Base-by-base conservation (phyloP, 2,888 invertebrate species). In the Homarus gammarus region DNA sequence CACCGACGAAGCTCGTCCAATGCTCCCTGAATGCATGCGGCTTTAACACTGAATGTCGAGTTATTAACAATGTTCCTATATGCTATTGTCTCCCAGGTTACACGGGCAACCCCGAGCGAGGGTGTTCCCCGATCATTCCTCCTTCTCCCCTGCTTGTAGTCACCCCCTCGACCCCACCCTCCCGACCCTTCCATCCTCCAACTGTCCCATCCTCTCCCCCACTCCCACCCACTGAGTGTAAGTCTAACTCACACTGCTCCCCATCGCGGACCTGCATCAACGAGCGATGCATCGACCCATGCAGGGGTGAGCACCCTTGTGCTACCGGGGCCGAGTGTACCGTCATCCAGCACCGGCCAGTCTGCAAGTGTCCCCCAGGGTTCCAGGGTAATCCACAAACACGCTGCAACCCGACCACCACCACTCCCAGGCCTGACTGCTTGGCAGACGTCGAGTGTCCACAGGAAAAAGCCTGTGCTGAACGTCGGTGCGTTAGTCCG, bases 301-400 rank as follows among this genome's bases (percentile, higher is more conserved):
- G 91, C 75, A 68, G 70, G 10, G 73, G 81, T 18, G 77, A 75
- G n/a, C 61, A 61, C 31, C 88, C 97, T 0, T 98, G 98, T 93
- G 98, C 98, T 83, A 95, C 90, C 73, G 96, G 97, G 93, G 96
- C 97, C 64, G 95, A 96, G 92, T 98, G 98, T 93, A 95, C 96
- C 92, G 96, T 98, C 10, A 96, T 96, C 91, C 96, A 97, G 93
- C 98, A 98, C 93, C 96, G 97, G 90, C 97, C 98, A 1, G 96
- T 97, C 72, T 98, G 98, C 94, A 97, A 97, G 5, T 98, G 98
- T 93, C 95, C 96, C 93, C 95, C 96, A 93, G 97, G 97, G 49
- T 97, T 95, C 93, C 97, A 97, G 93, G 98, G 98, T 72, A 97
- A 98, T 94, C 97, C 98, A 2, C 96, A 97, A 93, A 95, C 96